phyloP scores from a whole-genome alignment of 2,888 invertebrate genomes.

The Conops quadrifasciatus region DNA sequence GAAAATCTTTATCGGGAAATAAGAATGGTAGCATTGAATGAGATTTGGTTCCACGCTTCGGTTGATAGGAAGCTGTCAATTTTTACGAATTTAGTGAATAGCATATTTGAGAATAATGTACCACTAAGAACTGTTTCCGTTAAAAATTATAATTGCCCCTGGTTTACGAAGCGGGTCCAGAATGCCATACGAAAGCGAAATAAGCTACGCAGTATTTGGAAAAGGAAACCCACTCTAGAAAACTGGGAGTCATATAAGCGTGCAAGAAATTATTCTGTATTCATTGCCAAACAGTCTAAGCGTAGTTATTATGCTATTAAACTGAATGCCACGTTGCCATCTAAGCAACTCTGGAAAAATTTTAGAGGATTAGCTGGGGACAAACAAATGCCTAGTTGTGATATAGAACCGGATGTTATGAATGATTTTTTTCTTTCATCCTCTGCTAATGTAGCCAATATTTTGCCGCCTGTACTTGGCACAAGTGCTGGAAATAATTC shows the following conservation, averaged over 20 bases:
- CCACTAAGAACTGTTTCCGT: neutral
- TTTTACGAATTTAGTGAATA: neutral
- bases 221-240: neutral
- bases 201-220: constrained; percentile 1
- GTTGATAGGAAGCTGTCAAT: neutral
- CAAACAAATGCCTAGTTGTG: neutral
- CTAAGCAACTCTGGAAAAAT: neutral
- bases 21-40: neutral
- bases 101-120: neutral
- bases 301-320: neutral
- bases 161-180: neutral
- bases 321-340: neutral
- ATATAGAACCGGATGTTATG: neutral
- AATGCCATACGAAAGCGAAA: neutral
- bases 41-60: neutral
- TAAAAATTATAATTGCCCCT: neutral
- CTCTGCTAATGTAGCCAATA: neutral
- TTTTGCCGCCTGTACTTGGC: neutral
- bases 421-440: neutral
- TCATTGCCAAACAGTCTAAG: neutral
- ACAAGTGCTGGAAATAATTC: neutral
- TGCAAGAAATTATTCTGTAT: neutral
- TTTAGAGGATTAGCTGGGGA: neutral
- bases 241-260: neutral
- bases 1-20: neutral